A percentile compares a stretch with the other conserved stretches of the same genome.
These are phyloP conservation scores for Centropus unirufus DNA, from an alignment of 2,113 vertebrate species.

Conservation along the genomic window DNA sequence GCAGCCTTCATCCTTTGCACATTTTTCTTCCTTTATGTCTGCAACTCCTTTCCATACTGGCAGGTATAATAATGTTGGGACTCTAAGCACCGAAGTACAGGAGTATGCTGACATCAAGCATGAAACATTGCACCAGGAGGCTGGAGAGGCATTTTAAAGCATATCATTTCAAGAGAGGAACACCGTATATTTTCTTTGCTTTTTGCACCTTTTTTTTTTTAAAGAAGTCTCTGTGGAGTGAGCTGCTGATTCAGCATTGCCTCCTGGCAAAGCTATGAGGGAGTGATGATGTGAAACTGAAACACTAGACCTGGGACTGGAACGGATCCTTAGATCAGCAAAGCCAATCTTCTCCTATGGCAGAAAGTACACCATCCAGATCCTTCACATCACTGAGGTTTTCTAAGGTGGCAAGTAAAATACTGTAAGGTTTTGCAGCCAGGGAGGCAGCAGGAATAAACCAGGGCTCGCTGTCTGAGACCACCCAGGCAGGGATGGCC, in stretches of 20 bases:
- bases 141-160: neutral
- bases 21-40: neutral
- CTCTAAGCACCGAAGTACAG: neutral
- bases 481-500: conserved; percentile 39
- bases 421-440: neutral
- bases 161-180: neutral
- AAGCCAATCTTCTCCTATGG: neutral
- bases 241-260: conserved; percentile 42
- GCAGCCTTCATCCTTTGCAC: neutral
- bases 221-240: neutral
- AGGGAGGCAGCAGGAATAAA: neutral
- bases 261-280: neutral
- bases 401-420: neutral
- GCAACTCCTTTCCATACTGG: neutral
- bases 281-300: conserved; percentile 23
- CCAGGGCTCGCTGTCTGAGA: neutral
- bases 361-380: neutral
- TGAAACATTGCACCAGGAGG: neutral
- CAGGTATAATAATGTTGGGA: neutral
- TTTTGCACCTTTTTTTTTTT: conserved; percentile 13
- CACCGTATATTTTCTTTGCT: neutral
- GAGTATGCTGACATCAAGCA: neutral
- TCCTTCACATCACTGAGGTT: neutral
- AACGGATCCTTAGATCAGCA: conserved; percentile 1
- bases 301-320: neutral